Percentiles rank a stretch among this genome's conserved stretches.
Evolutionary conservation across 2,797 vertebrate genomes (phyloP).

Genomic region (Ispidina picta): DNA sequence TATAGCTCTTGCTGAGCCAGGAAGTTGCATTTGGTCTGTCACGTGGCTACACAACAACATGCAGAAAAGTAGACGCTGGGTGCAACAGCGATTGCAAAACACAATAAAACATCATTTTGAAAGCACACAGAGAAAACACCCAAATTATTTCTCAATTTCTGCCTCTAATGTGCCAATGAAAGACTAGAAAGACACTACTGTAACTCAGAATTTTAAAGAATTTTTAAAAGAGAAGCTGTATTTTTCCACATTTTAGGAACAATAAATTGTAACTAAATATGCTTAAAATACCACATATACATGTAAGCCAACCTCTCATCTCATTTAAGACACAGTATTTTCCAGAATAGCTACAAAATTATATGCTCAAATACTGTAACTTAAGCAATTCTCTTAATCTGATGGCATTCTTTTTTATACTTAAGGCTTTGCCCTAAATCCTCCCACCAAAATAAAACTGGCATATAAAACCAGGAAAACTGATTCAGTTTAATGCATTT

Average conservation of each 20-base stretch:
- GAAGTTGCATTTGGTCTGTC: not conserved
- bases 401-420: not conserved
- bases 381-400: not conserved
- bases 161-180: not conserved
- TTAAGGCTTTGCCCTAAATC: not conserved
- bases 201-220: not conserved
- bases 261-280: not conserved
- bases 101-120: not conserved
- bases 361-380: not conserved
- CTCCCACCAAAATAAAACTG: not conserved
- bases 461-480: not conserved
- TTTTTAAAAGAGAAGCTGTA: not conserved
- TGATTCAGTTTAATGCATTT: not conserved
- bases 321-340: not conserved
- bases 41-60: not conserved
- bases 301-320: accelerated
- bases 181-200: not conserved
- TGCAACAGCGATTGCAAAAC: not conserved
- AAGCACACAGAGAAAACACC: not conserved
- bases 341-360: not conserved
- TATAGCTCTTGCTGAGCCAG: not conserved
- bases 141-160: not conserved
- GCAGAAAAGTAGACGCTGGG: not conserved
- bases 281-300: not conserved
- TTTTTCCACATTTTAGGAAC: not conserved